phyloP scores from a whole-genome alignment of 2,113 vertebrate genomes.

The Pseudorhombus dupliciocellatus region DNA sequence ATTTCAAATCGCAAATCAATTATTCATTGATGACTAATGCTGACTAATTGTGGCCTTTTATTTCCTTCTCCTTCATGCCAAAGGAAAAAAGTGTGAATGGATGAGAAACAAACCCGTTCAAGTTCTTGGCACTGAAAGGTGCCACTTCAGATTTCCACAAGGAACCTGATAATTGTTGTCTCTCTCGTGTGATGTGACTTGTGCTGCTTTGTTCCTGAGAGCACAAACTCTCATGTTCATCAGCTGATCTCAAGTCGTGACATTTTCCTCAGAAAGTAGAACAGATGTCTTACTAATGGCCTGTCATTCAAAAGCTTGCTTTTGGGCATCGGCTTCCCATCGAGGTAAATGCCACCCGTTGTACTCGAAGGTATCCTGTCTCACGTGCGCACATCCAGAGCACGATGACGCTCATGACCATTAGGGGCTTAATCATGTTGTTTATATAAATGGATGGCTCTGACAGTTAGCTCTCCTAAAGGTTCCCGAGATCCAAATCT shows the following conservation, averaged over 20 bases:
- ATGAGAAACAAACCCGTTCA: constrained; percentile 24
- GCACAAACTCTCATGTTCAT: constrained; percentile 31
- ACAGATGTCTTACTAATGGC: constrained; percentile 52
- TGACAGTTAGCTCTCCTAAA: constrained; percentile 9
- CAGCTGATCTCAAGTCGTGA: constrained; percentile 47
- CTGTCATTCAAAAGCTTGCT: constrained; percentile 51
- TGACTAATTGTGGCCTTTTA: constrained; percentile 74
- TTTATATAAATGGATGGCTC: constrained; percentile 11
- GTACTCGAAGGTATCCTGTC: neutral
- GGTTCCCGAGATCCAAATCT: constrained; percentile 33
- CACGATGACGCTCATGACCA: neutral
- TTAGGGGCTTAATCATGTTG: neutral
- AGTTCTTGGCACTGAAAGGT: constrained; percentile 18
- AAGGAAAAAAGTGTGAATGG: constrained; percentile 33
- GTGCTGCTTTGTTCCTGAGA: constrained; percentile 13
- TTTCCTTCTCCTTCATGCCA: constrained; percentile 21
- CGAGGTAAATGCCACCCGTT: constrained; percentile 40
- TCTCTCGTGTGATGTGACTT: neutral
- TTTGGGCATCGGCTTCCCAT: constrained; percentile 29
- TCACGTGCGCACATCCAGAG: neutral
- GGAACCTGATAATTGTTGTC: neutral
- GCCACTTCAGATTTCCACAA: constrained; percentile 8
- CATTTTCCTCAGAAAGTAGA: constrained; percentile 40
- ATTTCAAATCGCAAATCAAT: constrained; percentile 78
- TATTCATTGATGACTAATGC: constrained; percentile 78